Conservation (phyloP, 2,797 vertebrate genomes). For the Megalops cyprinoides region DNA sequence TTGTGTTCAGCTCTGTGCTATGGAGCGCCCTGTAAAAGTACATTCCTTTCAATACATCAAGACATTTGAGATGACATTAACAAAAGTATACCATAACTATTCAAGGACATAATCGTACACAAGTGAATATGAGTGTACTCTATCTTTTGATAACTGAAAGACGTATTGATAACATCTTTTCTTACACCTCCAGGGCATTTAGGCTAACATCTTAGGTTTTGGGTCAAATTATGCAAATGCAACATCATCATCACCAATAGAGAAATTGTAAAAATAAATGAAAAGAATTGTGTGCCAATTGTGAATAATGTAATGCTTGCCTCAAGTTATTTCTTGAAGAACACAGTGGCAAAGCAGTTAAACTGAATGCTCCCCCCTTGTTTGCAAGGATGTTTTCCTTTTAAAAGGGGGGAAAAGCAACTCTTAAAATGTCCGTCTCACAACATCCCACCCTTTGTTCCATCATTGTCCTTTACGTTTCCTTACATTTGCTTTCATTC, state of each 20-base stretch:
- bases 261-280: too few relatives aligned
- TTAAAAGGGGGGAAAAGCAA: background rate
- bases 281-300: background rate
- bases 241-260: too few relatives aligned
- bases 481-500: slow-evolving; percentile 65
- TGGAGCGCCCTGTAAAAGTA: slow-evolving; percentile 33
- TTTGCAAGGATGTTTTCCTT: background rate
- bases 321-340: background rate
- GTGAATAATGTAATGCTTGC: too few relatives aligned
- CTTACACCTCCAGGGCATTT: too few relatives aligned
- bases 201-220: too few relatives aligned
- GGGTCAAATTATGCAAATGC: too few relatives aligned
- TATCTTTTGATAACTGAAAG: background rate
- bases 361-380: background rate
- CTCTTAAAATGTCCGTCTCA: slow-evolving; percentile 44
- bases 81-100: background rate
- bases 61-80: background rate
- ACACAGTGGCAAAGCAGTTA: background rate
- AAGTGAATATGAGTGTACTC: too few relatives aligned
- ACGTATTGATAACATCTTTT: too few relatives aligned
- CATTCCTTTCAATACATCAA: background rate
- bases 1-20: too few relatives aligned
- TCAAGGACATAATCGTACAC: background rate
- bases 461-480: slow-evolving; percentile 49
- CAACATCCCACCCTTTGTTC: slow-evolving; percentile 48